These are phyloP conservation scores for Lithobates sylvaticus DNA, from an alignment of 2,797 vertebrate genomes.

Conservation along the genomic window DNA sequence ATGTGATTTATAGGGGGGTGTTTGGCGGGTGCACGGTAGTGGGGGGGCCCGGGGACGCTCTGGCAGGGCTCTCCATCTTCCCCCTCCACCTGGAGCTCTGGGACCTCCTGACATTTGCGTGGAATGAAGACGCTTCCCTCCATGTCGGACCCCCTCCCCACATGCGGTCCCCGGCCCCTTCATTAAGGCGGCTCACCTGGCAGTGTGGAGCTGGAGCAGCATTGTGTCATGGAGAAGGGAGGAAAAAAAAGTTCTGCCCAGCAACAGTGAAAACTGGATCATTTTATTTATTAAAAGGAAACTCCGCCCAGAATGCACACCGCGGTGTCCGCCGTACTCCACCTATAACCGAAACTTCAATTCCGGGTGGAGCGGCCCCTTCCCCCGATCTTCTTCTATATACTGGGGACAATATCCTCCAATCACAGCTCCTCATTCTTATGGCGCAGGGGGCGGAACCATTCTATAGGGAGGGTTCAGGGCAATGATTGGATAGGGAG, in stretches of 20 bases:
- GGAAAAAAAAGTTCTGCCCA: background rate
- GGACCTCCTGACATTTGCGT: slow-evolving; percentile 40
- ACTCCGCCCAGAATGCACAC: too few species aligned
- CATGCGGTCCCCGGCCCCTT: background rate
- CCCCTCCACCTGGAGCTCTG: background rate
- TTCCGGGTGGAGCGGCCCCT: too few species aligned
- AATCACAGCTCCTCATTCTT: too few species aligned
- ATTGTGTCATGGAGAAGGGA: background rate
- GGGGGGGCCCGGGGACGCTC: background rate
- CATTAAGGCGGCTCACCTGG: slow-evolving; percentile 23
- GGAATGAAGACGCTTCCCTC: background rate
- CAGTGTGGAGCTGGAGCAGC: background rate
- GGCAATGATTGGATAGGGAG: too few species aligned
- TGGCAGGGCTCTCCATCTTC: slow-evolving; percentile 19
- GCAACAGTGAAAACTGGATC: background rate
- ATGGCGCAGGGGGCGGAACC: too few species aligned
- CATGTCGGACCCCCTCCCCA: background rate
- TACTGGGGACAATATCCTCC: too few species aligned
- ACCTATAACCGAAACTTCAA: too few species aligned
- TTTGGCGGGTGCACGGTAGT: too few species aligned
- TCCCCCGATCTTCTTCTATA: too few species aligned
- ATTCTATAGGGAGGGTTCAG: too few species aligned
- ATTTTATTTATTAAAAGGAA: too few species aligned
- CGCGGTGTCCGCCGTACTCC: too few species aligned
- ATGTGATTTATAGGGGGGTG: background rate